Base-by-base conservation (phyloP, 2,888 invertebrate genomes). In the Epinotia nisella region DNA sequence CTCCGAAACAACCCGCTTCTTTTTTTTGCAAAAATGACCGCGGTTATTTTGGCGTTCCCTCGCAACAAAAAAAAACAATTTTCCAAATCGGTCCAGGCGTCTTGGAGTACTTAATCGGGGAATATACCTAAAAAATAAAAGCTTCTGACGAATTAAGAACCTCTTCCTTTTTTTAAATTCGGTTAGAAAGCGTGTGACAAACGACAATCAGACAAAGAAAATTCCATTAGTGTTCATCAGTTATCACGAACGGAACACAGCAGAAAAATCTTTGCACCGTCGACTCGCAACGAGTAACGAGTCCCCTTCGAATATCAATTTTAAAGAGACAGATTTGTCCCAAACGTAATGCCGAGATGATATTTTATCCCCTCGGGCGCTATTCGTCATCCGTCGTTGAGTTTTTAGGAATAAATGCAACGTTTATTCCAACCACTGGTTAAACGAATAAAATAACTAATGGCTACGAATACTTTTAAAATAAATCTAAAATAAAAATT, bases 401-500 rank as follows among this genome's bases (percentile, higher is more conserved):
- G 53, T 70, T 62, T 70, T 15, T 39, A 39, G 69, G 55, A 70
- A 62, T 70, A 70, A 70, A 70, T 62, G 70, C 62, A 19, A 21
- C n/a, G 39, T 53, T 65, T 55, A 65, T 65, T 65, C 65, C 65
- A 41, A 55, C 21, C 65, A 65, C 5, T 65, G 65, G 55, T 78
- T 77, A 74, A 45, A 21, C 9, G 49, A 1, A 49, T 15, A 49
- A 49, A 49, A 49, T 24, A 49, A 49, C 7, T 13, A 35, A 29
- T 29, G 29, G 29, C 29, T 45, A 15, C 11, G 41, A 15, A 41
- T 3, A 41, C 41, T 45, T 15, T 45, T 11, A 15, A 45, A 45
- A 41, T 41, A 3, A 41, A 13, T 49, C n/a, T 49, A 5, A n/a
- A 7, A 35, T 0, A n/a, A 15, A n/a, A 49, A 49, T 49, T 3